Percentiles rank a stretch among this genome's conserved stretches.
Conservation (phyloP, 2,113 vertebrate genomes). For the Prietella phreatophila region DNA sequence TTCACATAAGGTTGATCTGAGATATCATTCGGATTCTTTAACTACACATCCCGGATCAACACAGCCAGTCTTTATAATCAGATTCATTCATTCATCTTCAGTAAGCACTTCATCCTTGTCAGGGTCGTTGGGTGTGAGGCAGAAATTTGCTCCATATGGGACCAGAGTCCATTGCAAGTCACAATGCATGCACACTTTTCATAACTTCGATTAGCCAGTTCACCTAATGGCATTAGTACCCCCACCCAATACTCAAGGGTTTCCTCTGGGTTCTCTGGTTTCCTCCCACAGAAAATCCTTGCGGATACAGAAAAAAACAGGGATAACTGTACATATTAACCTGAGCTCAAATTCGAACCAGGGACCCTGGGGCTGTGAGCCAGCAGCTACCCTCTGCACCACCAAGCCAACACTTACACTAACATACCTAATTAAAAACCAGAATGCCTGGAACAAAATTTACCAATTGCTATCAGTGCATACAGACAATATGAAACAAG, state of each 20-base stretch:
- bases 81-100: neutral
- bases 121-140: neutral
- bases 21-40: neutral
- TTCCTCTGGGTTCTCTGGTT: too few relatives aligned
- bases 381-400: neutral
- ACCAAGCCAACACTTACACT: neutral
- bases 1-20: neutral
- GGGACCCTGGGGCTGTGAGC: neutral
- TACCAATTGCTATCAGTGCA: too few relatives aligned
- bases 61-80: neutral
- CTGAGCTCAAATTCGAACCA: neutral
- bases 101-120: neutral
- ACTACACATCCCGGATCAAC: neutral
- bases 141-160: neutral
- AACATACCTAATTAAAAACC: neutral
- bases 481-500: too few relatives aligned
- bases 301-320: neutral
- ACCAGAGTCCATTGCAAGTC: neutral
- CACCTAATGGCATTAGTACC: neutral
- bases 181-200: neutral
- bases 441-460: neutral
- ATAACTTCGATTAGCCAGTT: neutral
- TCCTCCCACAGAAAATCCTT: too few relatives aligned
- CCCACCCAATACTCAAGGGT: too few relatives aligned
- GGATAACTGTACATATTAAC: neutral